Evolutionary conservation across 2,888 invertebrate genomes (phyloP).

Genomic region (Hydroisotoma schaefferi): DNA sequence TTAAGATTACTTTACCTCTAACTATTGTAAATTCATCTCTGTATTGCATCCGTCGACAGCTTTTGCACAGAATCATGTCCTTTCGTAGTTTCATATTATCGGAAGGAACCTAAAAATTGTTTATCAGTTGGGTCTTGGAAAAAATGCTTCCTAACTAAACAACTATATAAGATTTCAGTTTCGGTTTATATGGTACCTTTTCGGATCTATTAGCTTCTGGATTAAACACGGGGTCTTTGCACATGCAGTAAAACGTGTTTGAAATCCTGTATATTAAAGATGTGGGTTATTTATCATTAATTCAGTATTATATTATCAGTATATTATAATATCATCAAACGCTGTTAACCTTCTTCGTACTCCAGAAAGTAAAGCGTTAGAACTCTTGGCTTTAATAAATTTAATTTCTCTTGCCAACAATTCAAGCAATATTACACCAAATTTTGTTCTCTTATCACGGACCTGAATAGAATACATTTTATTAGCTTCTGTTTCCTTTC

Average conservation of each 20-base stretch:
- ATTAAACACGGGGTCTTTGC: conserved; percentile 44
- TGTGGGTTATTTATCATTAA: no score
- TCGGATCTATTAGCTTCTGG: conserved; percentile 32
- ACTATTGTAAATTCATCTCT: conserved; percentile 45
- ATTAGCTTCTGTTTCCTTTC: not conserved
- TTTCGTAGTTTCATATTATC: conserved; percentile 39
- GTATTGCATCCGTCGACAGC: conserved; percentile 41
- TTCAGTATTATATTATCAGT: no score
- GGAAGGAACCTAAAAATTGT: conserved; percentile 38
- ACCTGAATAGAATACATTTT: not conserved
- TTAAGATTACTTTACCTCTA: conserved; percentile 2
- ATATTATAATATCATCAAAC: no score
- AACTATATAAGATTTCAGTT: not conserved
- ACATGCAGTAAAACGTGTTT: conserved; percentile 40
- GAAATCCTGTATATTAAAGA: conserved; percentile 23
- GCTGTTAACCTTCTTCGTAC: not conserved
- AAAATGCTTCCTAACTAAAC: not conserved
- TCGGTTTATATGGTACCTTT: not conserved
- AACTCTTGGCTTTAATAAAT: not conserved
- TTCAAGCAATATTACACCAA: not conserved
- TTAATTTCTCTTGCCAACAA: not conserved
- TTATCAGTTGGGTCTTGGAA: no score
- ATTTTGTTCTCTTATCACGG: not conserved
- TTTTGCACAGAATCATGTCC: conserved; percentile 46
- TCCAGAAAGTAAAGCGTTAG: not conserved